Evolutionary conservation across 2,113 vertebrate genomes (phyloP).

Genomic region (Gymnobelideus leadbeateri): DNA sequence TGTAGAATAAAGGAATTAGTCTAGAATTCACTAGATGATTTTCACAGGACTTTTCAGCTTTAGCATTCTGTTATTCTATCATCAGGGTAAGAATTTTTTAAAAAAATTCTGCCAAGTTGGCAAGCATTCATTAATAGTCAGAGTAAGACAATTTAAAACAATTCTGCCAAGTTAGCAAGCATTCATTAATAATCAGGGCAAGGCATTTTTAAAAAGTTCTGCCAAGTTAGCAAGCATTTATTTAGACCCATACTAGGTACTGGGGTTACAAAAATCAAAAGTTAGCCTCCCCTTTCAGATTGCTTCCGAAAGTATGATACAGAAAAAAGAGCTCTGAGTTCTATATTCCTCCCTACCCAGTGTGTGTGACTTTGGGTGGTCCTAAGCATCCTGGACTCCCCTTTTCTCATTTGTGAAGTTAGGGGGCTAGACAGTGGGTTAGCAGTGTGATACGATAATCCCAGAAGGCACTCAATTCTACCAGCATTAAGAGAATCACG

Average conservation of each 20-base stretch:
- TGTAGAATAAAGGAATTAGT: neutral
- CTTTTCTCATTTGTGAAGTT: too few relatives aligned
- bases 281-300: neutral
- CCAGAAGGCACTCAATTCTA: too few relatives aligned
- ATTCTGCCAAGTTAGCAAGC: neutral
- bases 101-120: neutral
- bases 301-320: neutral
- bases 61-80: neutral
- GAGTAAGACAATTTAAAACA: neutral
- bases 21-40: neutral
- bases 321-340: neutral
- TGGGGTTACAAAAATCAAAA: neutral
- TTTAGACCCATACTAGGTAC: neutral
- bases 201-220: too few relatives aligned
- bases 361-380: neutral
- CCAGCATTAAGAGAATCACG: too few relatives aligned
- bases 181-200: neutral
- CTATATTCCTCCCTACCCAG: neutral
- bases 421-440: too few relatives aligned
- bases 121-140: neutral
- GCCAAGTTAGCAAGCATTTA: neutral
- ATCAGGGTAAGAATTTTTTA: neutral
- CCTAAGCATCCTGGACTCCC: too few relatives aligned
- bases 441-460: too few relatives aligned
- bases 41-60: neutral